These are phyloP conservation scores for Schizopygopsis pylzovi DNA, from an alignment of 2,797 vertebrate species.

Conservation along the genomic window DNA sequence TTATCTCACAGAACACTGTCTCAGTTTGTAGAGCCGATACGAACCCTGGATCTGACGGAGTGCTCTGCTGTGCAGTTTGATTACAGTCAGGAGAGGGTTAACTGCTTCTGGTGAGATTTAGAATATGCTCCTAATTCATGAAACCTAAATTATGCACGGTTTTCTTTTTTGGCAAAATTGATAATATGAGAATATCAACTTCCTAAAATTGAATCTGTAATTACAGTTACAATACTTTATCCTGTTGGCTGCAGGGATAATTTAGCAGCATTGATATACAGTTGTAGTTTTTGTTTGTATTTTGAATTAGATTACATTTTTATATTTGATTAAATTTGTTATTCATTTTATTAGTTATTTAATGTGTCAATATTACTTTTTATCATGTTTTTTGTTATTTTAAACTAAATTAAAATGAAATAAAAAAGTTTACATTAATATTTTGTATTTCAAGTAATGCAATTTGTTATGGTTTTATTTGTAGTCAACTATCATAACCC, in stretches of 20 bases:
- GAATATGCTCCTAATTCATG: background rate
- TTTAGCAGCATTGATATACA: background rate
- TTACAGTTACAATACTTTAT: background rate
- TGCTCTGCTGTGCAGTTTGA: constrained; percentile 97
- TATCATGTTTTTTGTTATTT: too few relatives aligned
- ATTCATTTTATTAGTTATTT: too few relatives aligned
- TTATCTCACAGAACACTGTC: constrained; percentile 24
- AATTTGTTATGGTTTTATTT: background rate
- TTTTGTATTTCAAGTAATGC: background rate
- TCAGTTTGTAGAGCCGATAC: constrained; percentile 90
- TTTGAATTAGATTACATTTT: background rate
- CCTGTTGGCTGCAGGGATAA: background rate
- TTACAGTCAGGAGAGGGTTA: constrained; percentile 93
- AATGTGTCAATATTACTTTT: too few relatives aligned
- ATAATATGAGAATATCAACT: background rate
- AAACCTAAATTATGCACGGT: background rate
- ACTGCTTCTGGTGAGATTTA: constrained; percentile 92
- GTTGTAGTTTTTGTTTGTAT: background rate
- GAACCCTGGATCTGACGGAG: constrained; percentile 86
- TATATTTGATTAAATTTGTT: too few relatives aligned
- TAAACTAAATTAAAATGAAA: background rate
- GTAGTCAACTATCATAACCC: background rate
- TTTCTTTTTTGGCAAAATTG: background rate
- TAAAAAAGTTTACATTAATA: background rate
- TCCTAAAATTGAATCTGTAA: background rate